These are phyloP conservation scores for Meiosimyza platycephala DNA, from an alignment of 2,888 invertebrate species.

Conservation along the genomic window DNA sequence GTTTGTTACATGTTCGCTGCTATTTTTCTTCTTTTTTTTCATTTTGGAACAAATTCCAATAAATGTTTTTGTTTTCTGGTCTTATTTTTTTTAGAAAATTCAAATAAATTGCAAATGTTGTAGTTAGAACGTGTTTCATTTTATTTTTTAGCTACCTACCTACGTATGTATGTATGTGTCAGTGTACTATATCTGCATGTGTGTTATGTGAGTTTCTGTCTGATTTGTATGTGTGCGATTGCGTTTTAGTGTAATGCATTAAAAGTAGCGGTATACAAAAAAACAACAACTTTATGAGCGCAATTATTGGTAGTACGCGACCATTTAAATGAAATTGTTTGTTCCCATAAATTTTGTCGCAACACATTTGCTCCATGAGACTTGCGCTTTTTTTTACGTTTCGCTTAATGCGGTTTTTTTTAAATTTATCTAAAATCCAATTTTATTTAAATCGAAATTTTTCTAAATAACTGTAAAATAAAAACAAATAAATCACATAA, in stretches of 20 bases:
- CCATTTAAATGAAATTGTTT: constrained; percentile 30
- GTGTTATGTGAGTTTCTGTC: constrained; percentile 3
- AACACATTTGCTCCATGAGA: background rate
- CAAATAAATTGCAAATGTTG: constrained; percentile 11
- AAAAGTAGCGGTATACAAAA: constrained; percentile 11
- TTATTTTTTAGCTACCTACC: background rate
- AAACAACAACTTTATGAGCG: constrained; percentile 13
- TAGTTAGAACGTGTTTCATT: constrained; percentile 3
- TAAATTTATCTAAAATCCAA: too few species aligned
- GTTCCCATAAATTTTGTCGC: constrained; percentile 20
- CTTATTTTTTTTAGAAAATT: constrained; percentile 3
- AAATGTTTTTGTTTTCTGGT: constrained; percentile 9
- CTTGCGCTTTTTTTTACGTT: too few species aligned
- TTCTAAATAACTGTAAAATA: too few species aligned
- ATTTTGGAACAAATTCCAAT: background rate
- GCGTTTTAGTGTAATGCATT: constrained; percentile 21
- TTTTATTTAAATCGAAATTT: too few species aligned
- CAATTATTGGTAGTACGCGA: constrained; percentile 22
- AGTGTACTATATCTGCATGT: background rate
- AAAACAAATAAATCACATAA: too few species aligned
- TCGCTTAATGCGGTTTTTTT: too few species aligned
- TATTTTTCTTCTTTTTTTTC: background rate
- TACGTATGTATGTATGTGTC: background rate
- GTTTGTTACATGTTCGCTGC: constrained; percentile 7
- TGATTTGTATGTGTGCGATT: constrained; percentile 2